Evolutionary conservation across 2,888 invertebrate species (phyloP).

Genomic region (Pristionchus exspectatus): DNA sequence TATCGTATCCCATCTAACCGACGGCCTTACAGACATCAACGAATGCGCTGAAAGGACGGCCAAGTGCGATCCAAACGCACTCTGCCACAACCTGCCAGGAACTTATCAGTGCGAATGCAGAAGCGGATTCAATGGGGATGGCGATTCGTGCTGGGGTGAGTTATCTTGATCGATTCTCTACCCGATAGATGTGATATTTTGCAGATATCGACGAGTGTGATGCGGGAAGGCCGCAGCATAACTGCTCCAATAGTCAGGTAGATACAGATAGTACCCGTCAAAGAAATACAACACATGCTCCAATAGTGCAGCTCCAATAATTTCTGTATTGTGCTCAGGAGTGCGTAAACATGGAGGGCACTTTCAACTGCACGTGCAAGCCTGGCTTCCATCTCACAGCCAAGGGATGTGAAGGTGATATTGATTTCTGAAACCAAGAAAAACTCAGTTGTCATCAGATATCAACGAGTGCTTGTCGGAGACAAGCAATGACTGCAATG

Average conservation of each 20-base stretch:
- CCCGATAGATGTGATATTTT: not conserved
- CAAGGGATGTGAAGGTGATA: conserved; percentile 52
- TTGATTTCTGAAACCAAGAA: not conserved
- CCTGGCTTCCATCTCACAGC: conserved; percentile 15
- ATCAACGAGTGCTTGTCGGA: conserved; percentile 52
- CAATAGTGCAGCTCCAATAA: too few species aligned
- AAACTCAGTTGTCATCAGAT: not conserved
- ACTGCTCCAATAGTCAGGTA: conserved; percentile 56
- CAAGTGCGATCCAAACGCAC: conserved; percentile 67
- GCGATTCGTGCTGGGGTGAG: conserved; percentile 41
- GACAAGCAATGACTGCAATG: not conserved
- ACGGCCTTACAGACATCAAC: conserved; percentile 62
- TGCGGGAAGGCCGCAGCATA: conserved; percentile 51
- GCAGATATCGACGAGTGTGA: conserved; percentile 53
- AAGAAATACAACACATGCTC: too few species aligned
- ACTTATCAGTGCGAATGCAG: conserved; percentile 81
- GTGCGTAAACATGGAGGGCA: conserved; percentile 48
- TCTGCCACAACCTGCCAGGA: conserved; percentile 66
- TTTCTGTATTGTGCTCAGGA: not conserved
- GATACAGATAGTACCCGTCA: too few species aligned
- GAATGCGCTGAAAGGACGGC: conserved; percentile 63
- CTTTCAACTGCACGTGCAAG: conserved; percentile 54
- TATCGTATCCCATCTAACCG: too few species aligned
- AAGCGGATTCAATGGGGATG: conserved; percentile 81
- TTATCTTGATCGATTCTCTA: not conserved